A percentile compares a stretch with the other conserved stretches of the same genome.
Conservation (phyloP, 2,888 invertebrate genomes). For the Andricus quercusramuli region DNA sequence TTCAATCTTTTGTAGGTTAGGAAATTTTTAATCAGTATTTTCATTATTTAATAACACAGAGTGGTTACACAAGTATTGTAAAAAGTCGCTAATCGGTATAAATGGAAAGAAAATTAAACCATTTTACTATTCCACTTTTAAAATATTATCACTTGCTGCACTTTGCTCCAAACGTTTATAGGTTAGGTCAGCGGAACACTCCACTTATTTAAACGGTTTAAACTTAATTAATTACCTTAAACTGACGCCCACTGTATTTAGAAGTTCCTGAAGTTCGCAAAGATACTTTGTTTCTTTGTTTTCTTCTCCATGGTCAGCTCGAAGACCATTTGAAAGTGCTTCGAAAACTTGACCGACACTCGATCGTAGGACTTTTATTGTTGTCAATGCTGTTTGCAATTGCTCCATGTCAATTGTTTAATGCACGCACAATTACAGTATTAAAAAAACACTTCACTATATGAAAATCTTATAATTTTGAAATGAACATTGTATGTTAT, state of each 20-base stretch:
- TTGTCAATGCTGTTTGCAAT: constrained; percentile 86
- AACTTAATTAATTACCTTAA: constrained; percentile 80
- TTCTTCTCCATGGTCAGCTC: constrained; percentile 90
- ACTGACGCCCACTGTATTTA: constrained; percentile 90
- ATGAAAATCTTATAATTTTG: neutral
- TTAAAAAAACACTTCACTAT: neutral
- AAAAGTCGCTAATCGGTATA: neutral
- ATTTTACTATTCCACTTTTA: neutral
- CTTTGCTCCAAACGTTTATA: constrained; percentile 6
- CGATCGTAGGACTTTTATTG: constrained; percentile 88
- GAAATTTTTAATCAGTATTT: neutral
- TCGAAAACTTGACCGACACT: constrained; percentile 93
- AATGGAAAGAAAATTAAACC: neutral
- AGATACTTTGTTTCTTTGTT: constrained; percentile 88
- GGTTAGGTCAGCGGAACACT: neutral
- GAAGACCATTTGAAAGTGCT: constrained; percentile 89
- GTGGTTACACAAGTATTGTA: neutral
- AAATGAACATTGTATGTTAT: neutral
- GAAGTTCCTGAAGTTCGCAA: constrained; percentile 89
- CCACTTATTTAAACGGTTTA: neutral
- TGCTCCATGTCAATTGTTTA: constrained; percentile 81
- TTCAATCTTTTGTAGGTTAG: neutral
- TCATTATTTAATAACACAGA: neutral
- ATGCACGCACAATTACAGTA: neutral
- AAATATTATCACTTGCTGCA: neutral